These are phyloP conservation scores for Diabrotica virgifera DNA, from an alignment of 1,140 invertebrate species.

Conservation along the genomic window DNA sequence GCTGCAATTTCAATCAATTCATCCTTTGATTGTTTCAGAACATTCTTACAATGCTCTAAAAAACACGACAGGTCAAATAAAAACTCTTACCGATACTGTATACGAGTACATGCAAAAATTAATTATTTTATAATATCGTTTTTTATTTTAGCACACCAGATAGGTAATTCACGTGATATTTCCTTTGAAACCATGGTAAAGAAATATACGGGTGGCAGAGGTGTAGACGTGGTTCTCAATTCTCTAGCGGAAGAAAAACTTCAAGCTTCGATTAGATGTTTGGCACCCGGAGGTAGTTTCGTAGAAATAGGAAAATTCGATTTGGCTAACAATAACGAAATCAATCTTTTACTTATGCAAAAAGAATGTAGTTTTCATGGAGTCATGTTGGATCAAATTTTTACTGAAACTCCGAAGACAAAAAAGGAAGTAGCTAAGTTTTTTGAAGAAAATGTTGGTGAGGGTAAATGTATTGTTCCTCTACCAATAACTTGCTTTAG, in stretches of 20 bases:
- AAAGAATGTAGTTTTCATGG: conserved; percentile 86
- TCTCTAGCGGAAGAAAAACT: conserved; percentile 67
- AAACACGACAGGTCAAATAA: too few species aligned
- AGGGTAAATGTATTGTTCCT: conserved; percentile 56
- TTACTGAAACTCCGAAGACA: conserved; percentile 48
- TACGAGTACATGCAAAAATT: too few species aligned
- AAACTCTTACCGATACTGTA: too few species aligned
- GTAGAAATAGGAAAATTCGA: conserved; percentile 79
- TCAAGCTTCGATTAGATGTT: conserved; percentile 71
- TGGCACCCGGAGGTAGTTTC: conserved; percentile 66
- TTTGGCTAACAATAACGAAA: conserved; percentile 60
- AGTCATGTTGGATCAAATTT: conserved; percentile 77
- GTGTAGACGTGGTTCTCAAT: conserved; percentile 68
- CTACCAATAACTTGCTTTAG: conserved; percentile 60
- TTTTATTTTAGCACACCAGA: conserved; percentile 44
- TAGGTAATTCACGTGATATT: conserved; percentile 62
- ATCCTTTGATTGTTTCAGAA: too few species aligned
- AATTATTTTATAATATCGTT: too few species aligned
- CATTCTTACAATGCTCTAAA: too few species aligned
- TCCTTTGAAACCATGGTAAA: conserved; percentile 61
- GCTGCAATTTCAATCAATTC: too few species aligned
- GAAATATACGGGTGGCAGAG: conserved; percentile 56
- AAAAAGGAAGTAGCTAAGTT: conserved; percentile 53
- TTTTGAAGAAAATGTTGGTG: conserved; percentile 54
- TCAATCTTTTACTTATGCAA: conserved; percentile 74